phyloP scores from a whole-genome alignment of 92 coral and sea anemone genomes.

The Heteractis magnifica region DNA sequence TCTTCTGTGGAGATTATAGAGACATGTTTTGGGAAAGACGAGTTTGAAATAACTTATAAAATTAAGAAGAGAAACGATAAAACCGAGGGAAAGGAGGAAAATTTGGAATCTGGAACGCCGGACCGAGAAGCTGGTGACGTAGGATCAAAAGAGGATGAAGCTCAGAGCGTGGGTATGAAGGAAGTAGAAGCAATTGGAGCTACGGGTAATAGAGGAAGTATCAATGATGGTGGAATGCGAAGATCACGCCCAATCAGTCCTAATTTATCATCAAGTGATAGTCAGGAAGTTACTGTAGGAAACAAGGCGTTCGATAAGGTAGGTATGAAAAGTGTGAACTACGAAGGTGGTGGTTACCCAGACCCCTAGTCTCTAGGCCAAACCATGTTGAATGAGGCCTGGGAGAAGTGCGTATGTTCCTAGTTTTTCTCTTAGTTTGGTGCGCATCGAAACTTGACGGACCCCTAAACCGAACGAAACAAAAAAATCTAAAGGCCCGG shows the following conservation, averaged over 20 bases:
- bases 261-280: slow-evolving; percentile 64
- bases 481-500: too few relatives aligned
- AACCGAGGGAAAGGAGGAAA: neutral
- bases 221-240: neutral
- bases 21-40: slow-evolving; percentile 28
- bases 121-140: slow-evolving; percentile 6
- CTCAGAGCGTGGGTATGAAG: slow-evolving; percentile 23
- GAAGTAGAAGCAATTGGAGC: slow-evolving; percentile 12
- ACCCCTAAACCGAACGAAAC: too few relatives aligned
- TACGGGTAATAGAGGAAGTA: slow-evolving; percentile 1
- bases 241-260: slow-evolving; percentile 78
- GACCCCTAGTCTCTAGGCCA: too few relatives aligned
- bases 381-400: too few relatives aligned
- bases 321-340: neutral
- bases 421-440: too few relatives aligned
- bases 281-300: slow-evolving; percentile 80
- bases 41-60: slow-evolving; percentile 19
- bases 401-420: too few relatives aligned
- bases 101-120: neutral
- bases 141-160: slow-evolving; percentile 17
- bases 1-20: slow-evolving; percentile 31
- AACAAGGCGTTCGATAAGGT: slow-evolving; percentile 79
- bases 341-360: neutral
- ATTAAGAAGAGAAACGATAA: slow-evolving; percentile 10
- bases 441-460: too few relatives aligned